Conservation (phyloP, 1,140 invertebrate genomes). For the Phymorhynchus buccinoides region DNA sequence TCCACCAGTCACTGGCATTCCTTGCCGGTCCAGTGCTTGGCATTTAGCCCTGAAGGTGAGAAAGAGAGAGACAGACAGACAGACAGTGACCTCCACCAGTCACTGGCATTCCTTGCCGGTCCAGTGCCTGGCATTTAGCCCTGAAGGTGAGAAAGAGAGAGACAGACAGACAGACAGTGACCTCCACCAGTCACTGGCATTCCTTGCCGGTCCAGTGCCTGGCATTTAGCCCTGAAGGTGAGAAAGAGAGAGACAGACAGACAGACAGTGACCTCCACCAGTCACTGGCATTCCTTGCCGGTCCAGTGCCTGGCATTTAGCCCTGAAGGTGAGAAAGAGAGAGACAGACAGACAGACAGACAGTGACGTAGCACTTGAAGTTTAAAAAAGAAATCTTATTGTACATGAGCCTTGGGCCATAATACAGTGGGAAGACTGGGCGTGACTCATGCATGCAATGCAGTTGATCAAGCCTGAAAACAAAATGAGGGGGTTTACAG, state of each 20-base stretch:
- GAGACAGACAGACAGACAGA: too few relatives aligned
- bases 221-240: constrained; percentile 82
- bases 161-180: too few relatives aligned
- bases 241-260: too few relatives aligned
- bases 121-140: constrained; percentile 81
- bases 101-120: constrained; percentile 89
- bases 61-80: too few relatives aligned
- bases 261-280: constrained; percentile 75
- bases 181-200: constrained; percentile 85
- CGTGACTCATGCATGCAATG: too few relatives aligned
- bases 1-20: constrained; percentile 86
- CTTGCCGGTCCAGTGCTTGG: constrained; percentile 81
- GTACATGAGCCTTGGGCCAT: too few relatives aligned
- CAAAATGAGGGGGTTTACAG: too few relatives aligned
- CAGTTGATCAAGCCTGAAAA: too few relatives aligned
- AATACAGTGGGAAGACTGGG: too few relatives aligned
- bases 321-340: constrained; percentile 78
- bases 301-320: constrained; percentile 83
- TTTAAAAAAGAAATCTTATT: too few relatives aligned
- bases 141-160: constrained; percentile 79
- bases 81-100: constrained; percentile 76
- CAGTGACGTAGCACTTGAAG: too few relatives aligned
- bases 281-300: constrained; percentile 87
- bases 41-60: constrained; percentile 81
- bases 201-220: constrained; percentile 82